phyloP scores from a whole-genome alignment of 2,888 invertebrate species.

The Atherix ibis region DNA sequence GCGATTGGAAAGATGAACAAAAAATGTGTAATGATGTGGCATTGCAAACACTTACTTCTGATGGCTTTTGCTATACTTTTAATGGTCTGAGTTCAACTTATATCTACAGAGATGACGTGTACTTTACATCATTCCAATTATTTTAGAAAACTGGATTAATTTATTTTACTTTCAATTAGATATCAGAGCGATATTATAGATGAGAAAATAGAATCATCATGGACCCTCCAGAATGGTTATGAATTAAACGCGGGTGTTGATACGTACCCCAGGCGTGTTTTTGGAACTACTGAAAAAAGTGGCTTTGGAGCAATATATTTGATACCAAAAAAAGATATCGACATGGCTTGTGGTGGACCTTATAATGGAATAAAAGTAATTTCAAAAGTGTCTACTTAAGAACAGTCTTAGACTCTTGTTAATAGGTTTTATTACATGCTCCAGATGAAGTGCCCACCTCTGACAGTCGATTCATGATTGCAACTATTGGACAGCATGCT shows the following conservation, averaged over 20 bases:
- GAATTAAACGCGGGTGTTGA: slow-evolving; percentile 35
- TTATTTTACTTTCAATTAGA: no score
- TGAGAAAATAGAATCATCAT: no score
- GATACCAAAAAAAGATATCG: slow-evolving; percentile 43
- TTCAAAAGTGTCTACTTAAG: no score
- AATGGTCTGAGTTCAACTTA: slow-evolving; percentile 5
- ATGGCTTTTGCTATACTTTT: slow-evolving; percentile 6
- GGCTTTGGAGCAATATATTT: slow-evolving; percentile 46
- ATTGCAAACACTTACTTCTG: no score
- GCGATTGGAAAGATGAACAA: no score
- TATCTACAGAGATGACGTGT: no score
- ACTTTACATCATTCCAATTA: no score
- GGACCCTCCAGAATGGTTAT: slow-evolving; percentile 52
- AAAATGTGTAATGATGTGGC: no score
- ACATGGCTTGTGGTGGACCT: slow-evolving; percentile 53
- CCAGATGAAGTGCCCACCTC: slow-evolving; percentile 29
- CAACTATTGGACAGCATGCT: slow-evolving; percentile 53
- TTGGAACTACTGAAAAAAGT: slow-evolving; percentile 47
- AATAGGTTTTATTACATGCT: slow-evolving; percentile 24
- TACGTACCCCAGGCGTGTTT: slow-evolving; percentile 50
- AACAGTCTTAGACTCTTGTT: background rate
- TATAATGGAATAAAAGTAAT: slow-evolving; percentile 57
- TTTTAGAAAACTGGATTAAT: no score
- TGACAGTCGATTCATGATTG: slow-evolving; percentile 50
- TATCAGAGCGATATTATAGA: no score